Percentiles rank a stretch among this genome's conserved stretches.
Evolutionary conservation across 2,888 invertebrate species (phyloP).

Genomic region (Entomobrya multifasciata): DNA sequence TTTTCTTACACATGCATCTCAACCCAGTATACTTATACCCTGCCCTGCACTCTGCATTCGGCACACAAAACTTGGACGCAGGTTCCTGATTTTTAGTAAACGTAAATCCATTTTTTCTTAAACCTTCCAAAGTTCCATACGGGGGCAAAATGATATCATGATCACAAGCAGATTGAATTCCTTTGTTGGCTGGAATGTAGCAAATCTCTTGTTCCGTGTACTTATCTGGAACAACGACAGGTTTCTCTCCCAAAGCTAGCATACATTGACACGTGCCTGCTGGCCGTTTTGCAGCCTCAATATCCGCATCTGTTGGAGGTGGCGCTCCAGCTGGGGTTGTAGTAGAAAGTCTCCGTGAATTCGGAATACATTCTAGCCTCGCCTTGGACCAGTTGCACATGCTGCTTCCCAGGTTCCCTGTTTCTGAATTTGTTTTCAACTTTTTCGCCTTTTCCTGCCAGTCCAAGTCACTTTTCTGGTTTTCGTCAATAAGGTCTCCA

Average conservation of each 20-base stretch:
- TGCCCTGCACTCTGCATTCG: conserved; percentile 44
- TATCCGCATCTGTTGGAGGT: neutral
- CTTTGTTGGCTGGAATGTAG: conserved; percentile 53
- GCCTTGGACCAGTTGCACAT: conserved; percentile 44
- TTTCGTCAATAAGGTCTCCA: conserved; percentile 23
- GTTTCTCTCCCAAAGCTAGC: conserved; percentile 23
- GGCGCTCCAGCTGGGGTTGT: neutral
- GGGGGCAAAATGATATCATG: conserved; percentile 37
- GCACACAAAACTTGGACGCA: conserved; percentile 36
- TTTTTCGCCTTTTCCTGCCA: conserved; percentile 3
- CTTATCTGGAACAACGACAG: neutral
- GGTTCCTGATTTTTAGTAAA: neutral
- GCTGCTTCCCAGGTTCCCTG: neutral
- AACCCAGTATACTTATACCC: conserved; percentile 51
- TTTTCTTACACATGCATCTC: conserved; percentile 29
- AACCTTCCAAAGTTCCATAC: conserved; percentile 10
- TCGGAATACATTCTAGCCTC: conserved; percentile 30
- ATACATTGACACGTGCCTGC: conserved; percentile 41
- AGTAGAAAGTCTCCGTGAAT: neutral
- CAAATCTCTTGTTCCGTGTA: neutral
- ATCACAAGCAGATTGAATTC: conserved; percentile 17
- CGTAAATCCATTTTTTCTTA: neutral
- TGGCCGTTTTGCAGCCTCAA: neutral
- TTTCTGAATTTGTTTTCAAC: neutral
- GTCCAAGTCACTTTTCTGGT: neutral